Evolutionary conservation across 2,888 invertebrate genomes (phyloP), one percentile per base, ranked within the genome.

Genomic region (Noctuana brunneofusca): DNA sequence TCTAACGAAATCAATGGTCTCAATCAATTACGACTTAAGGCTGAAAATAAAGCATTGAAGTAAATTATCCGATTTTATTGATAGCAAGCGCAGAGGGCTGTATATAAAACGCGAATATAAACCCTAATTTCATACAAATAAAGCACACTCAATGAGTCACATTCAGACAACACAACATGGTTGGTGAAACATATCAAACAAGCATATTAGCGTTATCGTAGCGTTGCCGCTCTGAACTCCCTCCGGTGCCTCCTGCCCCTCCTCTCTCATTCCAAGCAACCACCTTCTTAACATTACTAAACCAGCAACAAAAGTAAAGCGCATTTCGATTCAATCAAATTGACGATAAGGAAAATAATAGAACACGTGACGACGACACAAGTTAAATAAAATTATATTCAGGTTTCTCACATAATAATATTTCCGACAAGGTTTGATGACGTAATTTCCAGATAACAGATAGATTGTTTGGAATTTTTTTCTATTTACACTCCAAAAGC

Each of bases 161-260:
- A 58, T 59, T 64, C 22, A 63, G 52, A 50, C 59, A 52, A 57
- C 63, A 60, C 54, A 76, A 70, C 68, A 75, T 63, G 49, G 73
- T 77, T 74, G 74, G 74, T 78, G 74, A 78, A 75, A 79, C 72
- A 75, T 70, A 75, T 75, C 71, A 71, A 70, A 73, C 68, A 72
- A 74, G 73, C 76, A 79, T 80, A 80, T 81, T 79, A 80, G 79
- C 79, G 83, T 84, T 84, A 85, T 74, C 71, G 81, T 80, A 76
- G 81, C 80, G 81, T 85, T 84, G 84, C 81, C 81, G 80, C 72
- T 78, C 75, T 76, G 82, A 77, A 76, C 86, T 83, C 86, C 86
- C 85, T 81, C 78, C 79, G 79, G 82, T 73, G 82, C 85, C 86
- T 82, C 86, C 80, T 79, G 78, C 85, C 84, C 83, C 84, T 72